Base-by-base conservation (phyloP, 37 sponge, comb jelly and placozoan genomes). In the Ianthella basta region DNA sequence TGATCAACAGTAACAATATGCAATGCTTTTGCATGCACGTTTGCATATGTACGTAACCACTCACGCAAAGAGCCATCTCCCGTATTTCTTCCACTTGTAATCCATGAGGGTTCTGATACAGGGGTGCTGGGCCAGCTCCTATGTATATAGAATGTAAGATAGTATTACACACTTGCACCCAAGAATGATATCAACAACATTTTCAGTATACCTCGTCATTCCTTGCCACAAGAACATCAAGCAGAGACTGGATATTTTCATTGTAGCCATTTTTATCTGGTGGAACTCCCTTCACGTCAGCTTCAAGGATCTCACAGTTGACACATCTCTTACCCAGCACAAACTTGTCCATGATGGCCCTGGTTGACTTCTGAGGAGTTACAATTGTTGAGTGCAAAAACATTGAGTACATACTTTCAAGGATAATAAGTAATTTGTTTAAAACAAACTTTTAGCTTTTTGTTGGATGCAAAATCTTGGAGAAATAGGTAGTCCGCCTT, bases 221-320 rank as follows among this genome's bases (percentile, higher is more conserved):
- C 8, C 19, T 15, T 53, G 37, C 78, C 25, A 50, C 78, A 44
- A 44, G 3, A 2, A 41, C 25, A 23, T 75, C 78, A 21, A 75
- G 25, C 1, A 75, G 54, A 36, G 54, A 75, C 50, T 15, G 18
- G 15, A 25, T 53, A 2, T 1, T 41, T 24, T 13, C 54, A 75
- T 75, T 50, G 25, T 37, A 72, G 20, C 14, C 73, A 35, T 15
- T 13, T 20, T 72, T 8, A 35, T 72, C 73, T 72, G 73, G 73
- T 37, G 73, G 39, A 33, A 12, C 13, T 19, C 73, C 73, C 39
- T 72, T 13, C 14, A 37, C 40, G 39, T 72, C 73, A 38, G 73
- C 73, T 34, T 72, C 73, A 38, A 72, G 32, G 41, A 72, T 33
- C 40, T 72, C 73, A 72, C 73, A 72, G 39, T 72, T 72, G 4